Evolutionary conservation across 2,888 invertebrate species (phyloP), one percentile per base, ranked within the genome.

Genomic region (Congeria kusceri): DNA sequence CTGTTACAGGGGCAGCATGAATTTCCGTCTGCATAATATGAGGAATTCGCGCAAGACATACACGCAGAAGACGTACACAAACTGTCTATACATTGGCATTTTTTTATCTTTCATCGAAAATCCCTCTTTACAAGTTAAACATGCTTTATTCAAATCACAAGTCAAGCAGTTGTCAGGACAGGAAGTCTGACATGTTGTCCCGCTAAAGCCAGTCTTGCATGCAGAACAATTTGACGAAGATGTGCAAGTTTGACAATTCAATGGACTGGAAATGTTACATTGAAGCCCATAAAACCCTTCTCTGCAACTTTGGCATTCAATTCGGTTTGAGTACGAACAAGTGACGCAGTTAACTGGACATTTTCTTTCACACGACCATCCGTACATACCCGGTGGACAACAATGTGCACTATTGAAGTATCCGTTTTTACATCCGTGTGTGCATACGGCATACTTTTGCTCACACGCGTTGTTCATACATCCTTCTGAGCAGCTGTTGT

Each of bases 1-100:
- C 62, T 62, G 20, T 44, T 39, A 18, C 62, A 62, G 3, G 15
- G 62, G 23, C 62, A 62, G 39, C 62, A 62, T 15, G 44, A 7
- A 29, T 18, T 25, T n/a, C 23, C 32, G 2, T 39, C 18, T 32
- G 44, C 18, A 39, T 62, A 62, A 39, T 20, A 39, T 13, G 18
- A 20, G 13, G 32, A 39, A 39, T 39, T 32, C 5, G n/a, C 13
- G 13, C 62, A 62, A 1, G 20, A 39, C 1, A 23, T n/a, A n/a
- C n/a, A n/a, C n/a, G n/a, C n/a, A n/a, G n/a, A n/a, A n/a, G n/a
- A n/a, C n/a, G n/a, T n/a, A 62, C 62, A 62, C 23, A 62, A 4
- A 23, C 9, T 20, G 5, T 4, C 44, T 3, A 23, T n/a, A 39
- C 62, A 62, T 9, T 11, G 32, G 13, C 62, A 62, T n/a, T n/a